phyloP scores from a whole-genome alignment of 2,888 invertebrate genomes.

The Tupiocoris notatus region DNA sequence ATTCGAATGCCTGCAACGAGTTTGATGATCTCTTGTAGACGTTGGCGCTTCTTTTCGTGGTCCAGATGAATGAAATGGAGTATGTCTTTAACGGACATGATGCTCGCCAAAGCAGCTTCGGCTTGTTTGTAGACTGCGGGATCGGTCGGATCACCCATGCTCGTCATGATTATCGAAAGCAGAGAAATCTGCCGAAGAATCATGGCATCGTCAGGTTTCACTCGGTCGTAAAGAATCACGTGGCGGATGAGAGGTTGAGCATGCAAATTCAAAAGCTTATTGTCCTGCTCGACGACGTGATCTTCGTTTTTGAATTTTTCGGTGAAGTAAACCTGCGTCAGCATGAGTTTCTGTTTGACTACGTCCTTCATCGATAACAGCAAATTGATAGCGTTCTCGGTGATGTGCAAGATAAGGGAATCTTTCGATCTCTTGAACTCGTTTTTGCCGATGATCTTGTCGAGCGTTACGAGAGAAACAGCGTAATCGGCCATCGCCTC shows the following conservation, averaged over 20 bases:
- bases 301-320: slow-evolving; percentile 31
- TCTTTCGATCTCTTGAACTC: background rate
- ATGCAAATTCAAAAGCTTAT: slow-evolving; percentile 17
- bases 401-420: background rate
- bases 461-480: background rate
- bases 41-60: slow-evolving; percentile 62
- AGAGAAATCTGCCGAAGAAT: slow-evolving; percentile 58
- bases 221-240: slow-evolving; percentile 71
- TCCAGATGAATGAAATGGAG: slow-evolving; percentile 64
- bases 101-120: slow-evolving; percentile 69
- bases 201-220: slow-evolving; percentile 97
- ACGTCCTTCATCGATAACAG: slow-evolving; percentile 25
- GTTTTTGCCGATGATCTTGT: background rate
- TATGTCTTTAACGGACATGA: slow-evolving; percentile 72
- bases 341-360: slow-evolving; percentile 9
- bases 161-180: slow-evolving; percentile 23
- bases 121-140: slow-evolving; percentile 34
- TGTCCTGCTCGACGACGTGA: slow-evolving; percentile 25
- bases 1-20: slow-evolving; percentile 79
- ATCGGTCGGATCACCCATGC: slow-evolving; percentile 37
- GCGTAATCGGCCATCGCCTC: slow-evolving; percentile 40
- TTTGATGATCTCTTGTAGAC: slow-evolving; percentile 66
- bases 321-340: slow-evolving; percentile 14
- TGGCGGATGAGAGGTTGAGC: slow-evolving; percentile 26
- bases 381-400: slow-evolving; percentile 21